A percentile compares a stretch with the other conserved stretches of the same genome.
These are phyloP conservation scores for Melipona quadrifasciata DNA, from an alignment of 1,140 invertebrate species.

Conservation along the genomic window DNA sequence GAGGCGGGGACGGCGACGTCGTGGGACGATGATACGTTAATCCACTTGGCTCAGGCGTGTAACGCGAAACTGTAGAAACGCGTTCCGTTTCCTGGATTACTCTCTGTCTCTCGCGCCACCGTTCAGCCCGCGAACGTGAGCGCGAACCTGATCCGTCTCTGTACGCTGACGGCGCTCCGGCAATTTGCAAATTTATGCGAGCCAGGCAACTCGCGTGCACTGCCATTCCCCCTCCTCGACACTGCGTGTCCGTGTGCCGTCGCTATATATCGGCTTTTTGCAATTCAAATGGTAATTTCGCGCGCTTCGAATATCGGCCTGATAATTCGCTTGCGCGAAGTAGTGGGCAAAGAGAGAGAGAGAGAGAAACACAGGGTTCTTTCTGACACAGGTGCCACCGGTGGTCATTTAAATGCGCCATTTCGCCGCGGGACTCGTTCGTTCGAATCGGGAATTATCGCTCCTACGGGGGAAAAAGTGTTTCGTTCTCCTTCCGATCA, in stretches of 20 bases:
- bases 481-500: not conserved
- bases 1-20: not conserved
- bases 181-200: constrained; percentile 54
- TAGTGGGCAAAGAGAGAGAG: too few species aligned
- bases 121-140: not conserved
- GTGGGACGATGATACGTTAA: constrained; percentile 45
- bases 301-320: constrained; percentile 23
- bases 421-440: not conserved
- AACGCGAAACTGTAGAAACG: constrained; percentile 40
- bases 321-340: constrained; percentile 3
- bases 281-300: constrained; percentile 37
- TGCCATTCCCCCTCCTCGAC: not conserved
- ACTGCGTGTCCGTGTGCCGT: too few species aligned
- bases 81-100: constrained; percentile 12
- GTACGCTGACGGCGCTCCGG: constrained; percentile 21
- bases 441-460: constrained; percentile 30
- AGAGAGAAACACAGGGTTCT: not conserved
- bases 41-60: constrained; percentile 37
- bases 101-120: not conserved
- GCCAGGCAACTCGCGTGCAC: not conserved
- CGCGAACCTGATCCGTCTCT: constrained; percentile 27
- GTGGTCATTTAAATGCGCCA: constrained; percentile 25
- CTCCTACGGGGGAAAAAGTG: not conserved
- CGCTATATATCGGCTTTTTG: constrained; percentile 32
- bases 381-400: not conserved